These are phyloP conservation scores for Rhabditoides inermis DNA, from an alignment of 2,888 invertebrate genomes.

Conservation along the genomic window DNA sequence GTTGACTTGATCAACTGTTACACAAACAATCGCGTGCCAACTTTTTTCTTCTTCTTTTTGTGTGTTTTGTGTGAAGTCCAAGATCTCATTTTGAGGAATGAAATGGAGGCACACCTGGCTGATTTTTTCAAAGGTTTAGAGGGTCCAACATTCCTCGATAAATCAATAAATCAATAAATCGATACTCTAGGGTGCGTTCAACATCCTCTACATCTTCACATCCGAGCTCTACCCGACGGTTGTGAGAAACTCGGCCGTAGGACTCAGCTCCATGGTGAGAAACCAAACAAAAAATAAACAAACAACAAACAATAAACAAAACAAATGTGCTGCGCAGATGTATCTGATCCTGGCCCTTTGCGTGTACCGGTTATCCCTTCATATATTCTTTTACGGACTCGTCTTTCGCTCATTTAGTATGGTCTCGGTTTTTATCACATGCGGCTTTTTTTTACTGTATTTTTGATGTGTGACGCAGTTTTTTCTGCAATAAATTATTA, in stretches of 20 bases:
- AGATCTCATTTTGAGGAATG: not conserved
- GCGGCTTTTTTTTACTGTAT: too few relatives aligned
- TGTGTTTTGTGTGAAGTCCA: too few relatives aligned
- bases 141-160: not conserved
- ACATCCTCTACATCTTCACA: slow-evolving; percentile 52
- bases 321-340: too few relatives aligned
- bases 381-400: too few relatives aligned
- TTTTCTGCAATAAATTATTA: not conserved
- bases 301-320: too few relatives aligned
- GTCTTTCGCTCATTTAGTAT: too few relatives aligned
- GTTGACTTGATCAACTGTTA: not conserved
- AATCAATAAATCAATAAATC: not conserved
- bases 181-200: slow-evolving; percentile 41
- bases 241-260: slow-evolving; percentile 48
- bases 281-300: not conserved
- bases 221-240: slow-evolving; percentile 52
- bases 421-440: too few relatives aligned
- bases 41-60: too few relatives aligned
- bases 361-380: too few relatives aligned
- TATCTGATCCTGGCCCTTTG: too few relatives aligned
- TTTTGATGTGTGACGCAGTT: too few relatives aligned
- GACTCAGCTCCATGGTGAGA: slow-evolving; percentile 39
- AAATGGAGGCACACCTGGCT: not conserved
- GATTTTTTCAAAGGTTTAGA: not conserved
- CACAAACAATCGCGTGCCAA: too few relatives aligned